Conservation (phyloP, 2,888 invertebrate species). For the Metalampra italica region DNA sequence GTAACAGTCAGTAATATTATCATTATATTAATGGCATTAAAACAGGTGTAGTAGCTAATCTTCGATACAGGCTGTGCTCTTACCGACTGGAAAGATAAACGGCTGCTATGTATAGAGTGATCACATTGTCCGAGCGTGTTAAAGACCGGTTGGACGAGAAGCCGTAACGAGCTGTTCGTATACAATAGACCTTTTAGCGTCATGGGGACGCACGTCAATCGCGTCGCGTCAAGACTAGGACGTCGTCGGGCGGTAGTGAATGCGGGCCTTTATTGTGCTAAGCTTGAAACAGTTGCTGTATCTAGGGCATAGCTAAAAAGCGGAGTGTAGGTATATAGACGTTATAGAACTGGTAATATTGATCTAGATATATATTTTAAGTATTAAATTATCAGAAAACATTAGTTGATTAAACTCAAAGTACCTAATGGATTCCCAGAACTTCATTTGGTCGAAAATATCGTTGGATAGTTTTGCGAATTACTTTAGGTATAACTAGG, state of each 20-base stretch:
- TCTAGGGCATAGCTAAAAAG: slow-evolving; percentile 9
- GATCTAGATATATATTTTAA: neutral
- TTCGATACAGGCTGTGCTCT: slow-evolving; percentile 33
- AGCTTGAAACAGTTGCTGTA: slow-evolving; percentile 18
- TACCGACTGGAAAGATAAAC: slow-evolving; percentile 43
- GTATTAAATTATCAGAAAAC: neutral
- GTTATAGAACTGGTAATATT: neutral
- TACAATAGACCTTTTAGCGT: slow-evolving; percentile 79
- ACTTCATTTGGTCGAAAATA: too few relatives aligned
- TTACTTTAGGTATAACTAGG: too few relatives aligned
- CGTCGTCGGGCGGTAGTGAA: slow-evolving; percentile 40
- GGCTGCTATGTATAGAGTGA: slow-evolving; percentile 68
- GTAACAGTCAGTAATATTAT: neutral
- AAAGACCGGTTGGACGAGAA: slow-evolving; percentile 69
- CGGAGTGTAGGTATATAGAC: neutral
- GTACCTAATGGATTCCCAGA: neutral
- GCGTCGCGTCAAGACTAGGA: slow-evolving; percentile 36
- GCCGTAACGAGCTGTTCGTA: slow-evolving; percentile 72
- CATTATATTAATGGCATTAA: slow-evolving; percentile 23
- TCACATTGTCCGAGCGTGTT: slow-evolving; percentile 72
- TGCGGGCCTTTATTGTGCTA: slow-evolving; percentile 52
- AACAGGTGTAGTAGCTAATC: slow-evolving; percentile 33
- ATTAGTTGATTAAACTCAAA: too few relatives aligned
- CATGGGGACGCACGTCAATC: slow-evolving; percentile 73
- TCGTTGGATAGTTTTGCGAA: too few relatives aligned